Evolutionary conservation across 2,888 invertebrate genomes (phyloP), one percentile per base, ranked within the genome.

Genomic region (Oscheius sp.): DNA sequence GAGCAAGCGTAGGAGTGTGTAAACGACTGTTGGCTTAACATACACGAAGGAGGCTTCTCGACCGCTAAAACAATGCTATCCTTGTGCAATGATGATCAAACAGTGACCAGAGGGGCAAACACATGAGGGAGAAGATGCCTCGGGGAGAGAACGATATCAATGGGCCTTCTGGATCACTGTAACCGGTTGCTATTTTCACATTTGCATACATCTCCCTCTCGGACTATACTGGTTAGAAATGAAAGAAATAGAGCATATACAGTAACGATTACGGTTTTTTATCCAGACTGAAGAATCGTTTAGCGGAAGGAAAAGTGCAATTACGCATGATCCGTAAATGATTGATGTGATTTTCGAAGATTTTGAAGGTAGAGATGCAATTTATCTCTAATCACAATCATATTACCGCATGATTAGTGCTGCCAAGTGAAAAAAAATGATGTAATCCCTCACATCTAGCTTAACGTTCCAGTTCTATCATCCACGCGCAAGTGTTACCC

Each of bases 381-480:
- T 35, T 9, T 35, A 35, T 9, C 35, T 55, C 55, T 55, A 23
- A n/a, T 5, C 29, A 27, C 25, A 58, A n/a, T 23, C 25, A 58
- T 25, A 58, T 49, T 49, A 49, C 18, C 49, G 18, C 49, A 5
- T n/a, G 49, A 49, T 49, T n/a, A 49, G 6, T 7, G 16, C 18
- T 5, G 49, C 2, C 5, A 13, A 43, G 45, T 13, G 13, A 25
- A 27, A 27, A 27, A 55, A 55, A 55, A 25, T 23, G 55, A 55
- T 55, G 16, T 5, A 49, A 49, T 55, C 23, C 53, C 13, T 55
- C 25, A 25, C 25, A 25, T 18, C 49, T 21, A 49, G 16, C 66
- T 52, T 66, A 49, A 49, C 66, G 66, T 66, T 66, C 66, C 66
- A 66, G 66, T 66, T 66, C 52, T 52, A 49, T 41, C 61, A 41